Base-by-base conservation (phyloP, 2,888 invertebrate species). In the Loripinus fragilis region DNA sequence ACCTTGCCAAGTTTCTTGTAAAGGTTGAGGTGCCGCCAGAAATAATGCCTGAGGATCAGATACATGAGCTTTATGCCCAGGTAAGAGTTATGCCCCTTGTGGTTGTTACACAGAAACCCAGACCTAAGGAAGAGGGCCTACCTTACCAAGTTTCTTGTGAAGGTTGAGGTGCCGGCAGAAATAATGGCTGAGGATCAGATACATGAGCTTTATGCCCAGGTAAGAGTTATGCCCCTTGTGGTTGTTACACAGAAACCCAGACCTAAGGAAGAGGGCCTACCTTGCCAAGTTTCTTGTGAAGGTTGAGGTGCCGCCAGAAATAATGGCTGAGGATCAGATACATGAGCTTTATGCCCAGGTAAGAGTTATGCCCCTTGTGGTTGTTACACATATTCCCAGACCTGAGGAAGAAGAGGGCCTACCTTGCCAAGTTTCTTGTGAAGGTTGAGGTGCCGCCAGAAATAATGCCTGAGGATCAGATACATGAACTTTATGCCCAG, bases 101-200 rank as follows among this genome's bases (percentile, higher is more conserved):
- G n/a, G n/a, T n/a, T n/a, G n/a, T 94, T 98, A 30, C 95, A 95
- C 20, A 96, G 96, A 87, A 95, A 96, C 77, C 95, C 96, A 1
- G 96, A 96, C 85, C 95, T 97, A 35, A 96, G 96, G 91, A 97
- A 97, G 89, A 95, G 97, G 71, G 97, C 97, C 0, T 98, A 98
- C 94, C 95, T 98, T 71, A 96, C 97, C n/a, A 95, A 93, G 74
- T 95, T 92, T 88, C 92, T 94, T 64, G 94, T 95, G 64, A 95
- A 95, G 93, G 95, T 97, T 1, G 96, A 97, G 71, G 95, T 97
- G 71, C 97, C 97, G 0, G 94, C 95, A 1, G 97, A 97, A 83
- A 96, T 97, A 71, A 94, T 96, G 71, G 95, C 95, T 12, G 97
- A 97, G 90, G 95, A 95, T 52, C 96, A 96, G 71, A 95, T 97